Percentiles rank a stretch among this genome's conserved stretches.
Conservation (phyloP, 2,797 vertebrate species). For the Tragopan temminckii region DNA sequence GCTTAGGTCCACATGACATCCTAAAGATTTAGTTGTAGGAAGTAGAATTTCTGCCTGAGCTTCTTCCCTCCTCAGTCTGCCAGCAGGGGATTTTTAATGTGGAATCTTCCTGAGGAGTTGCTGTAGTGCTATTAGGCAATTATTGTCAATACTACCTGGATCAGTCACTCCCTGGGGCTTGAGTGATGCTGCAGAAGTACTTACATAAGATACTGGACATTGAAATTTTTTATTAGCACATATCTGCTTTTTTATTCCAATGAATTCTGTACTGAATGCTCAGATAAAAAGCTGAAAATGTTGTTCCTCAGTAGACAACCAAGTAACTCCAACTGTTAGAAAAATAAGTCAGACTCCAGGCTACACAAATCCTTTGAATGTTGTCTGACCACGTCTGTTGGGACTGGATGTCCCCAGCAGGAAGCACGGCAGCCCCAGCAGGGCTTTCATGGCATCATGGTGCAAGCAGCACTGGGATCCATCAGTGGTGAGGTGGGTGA, state of each 20-base stretch:
- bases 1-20: not conserved
- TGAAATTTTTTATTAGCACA: not conserved
- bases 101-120: not conserved
- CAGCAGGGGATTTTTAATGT: not conserved
- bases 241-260: not conserved
- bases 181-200: not conserved
- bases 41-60: not conserved
- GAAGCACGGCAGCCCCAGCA: too few species aligned
- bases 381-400: not conserved
- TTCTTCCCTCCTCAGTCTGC: not conserved
- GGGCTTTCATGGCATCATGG: too few species aligned
- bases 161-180: not conserved
- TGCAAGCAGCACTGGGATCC: not conserved
- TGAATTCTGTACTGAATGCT: not conserved
- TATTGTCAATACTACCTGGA: not conserved
- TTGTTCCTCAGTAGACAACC: not conserved
- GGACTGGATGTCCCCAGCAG: not conserved
- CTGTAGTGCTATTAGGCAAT: not conserved
- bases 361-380: not conserved
- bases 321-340: not conserved
- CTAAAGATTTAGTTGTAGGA: not conserved
- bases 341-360: not conserved
- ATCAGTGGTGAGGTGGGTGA: not conserved
- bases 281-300: not conserved
- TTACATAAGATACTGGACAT: not conserved